Base-by-base conservation (phyloP, 1,140 invertebrate species). In the Lepidurus couesii region DNA sequence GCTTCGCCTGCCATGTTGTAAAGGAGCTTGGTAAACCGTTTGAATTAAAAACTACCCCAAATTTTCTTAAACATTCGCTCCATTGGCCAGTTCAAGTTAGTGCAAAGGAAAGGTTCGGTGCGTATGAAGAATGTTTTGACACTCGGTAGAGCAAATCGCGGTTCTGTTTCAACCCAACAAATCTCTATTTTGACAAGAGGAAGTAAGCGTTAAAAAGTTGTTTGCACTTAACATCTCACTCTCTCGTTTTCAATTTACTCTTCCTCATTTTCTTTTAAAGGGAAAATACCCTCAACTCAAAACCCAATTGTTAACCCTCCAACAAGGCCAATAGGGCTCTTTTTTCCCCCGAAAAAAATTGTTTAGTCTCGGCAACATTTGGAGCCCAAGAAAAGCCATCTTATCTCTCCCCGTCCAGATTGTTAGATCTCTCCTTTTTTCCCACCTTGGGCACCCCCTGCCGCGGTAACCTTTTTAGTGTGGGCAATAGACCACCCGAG, bases 221-320 rank as follows among this genome's bases (percentile, higher is more conserved):
- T 65, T 65, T 65, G 21, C 53, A 65, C 53, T 65, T n/a, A 65
- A 65, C 53, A 65, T 65, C 53, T 65, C 53, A 65, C 16, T 65
- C 13, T 65, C 2, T 21, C 53, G 7, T 13, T 65, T 34, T 34
- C 34, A 34, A 34, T 34, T 34, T 34, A 24, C 3, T 34, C 34
- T 4, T 4, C 34, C 34, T 34, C 34, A 0, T 34, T 34, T 34
- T 34, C 34, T 34, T 34, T 34, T 34, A 34, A 0, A 34, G 34
- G 34, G 34, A 34, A 34, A 34, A 3, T 34, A 34, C 34, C 34
- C 34, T 34, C 34, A 34, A 34, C 34, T 4, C 34, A 34, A 34
- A 34, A 3, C 34, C 34, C 34, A 34, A 34, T 34, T 34, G 34
- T 34, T 34, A 34, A 34, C 34, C 4, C 34, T 34, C 34, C 34